These are phyloP conservation scores for Seriola dumerili DNA, from an alignment of 2,113 vertebrate genomes.

Conservation along the genomic window DNA sequence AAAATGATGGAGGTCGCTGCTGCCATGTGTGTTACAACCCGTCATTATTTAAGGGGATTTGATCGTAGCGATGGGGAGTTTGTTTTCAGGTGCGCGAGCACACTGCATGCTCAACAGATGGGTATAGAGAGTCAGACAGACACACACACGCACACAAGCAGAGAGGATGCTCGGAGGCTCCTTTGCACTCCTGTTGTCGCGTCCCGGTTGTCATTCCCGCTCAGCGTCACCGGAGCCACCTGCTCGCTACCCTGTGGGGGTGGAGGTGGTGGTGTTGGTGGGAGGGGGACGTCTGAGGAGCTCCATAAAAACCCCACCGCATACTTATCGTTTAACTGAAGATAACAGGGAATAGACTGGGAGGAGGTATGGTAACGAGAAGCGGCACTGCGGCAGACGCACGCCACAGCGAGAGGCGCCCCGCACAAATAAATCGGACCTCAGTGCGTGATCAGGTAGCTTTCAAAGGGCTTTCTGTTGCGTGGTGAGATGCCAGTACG, in stretches of 20 bases:
- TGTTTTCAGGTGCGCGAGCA: constrained; percentile 51
- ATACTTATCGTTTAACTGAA: constrained; percentile 2
- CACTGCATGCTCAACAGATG: constrained; percentile 84
- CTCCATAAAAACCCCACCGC: neutral
- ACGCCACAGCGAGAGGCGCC: neutral
- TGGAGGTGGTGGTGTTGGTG: neutral
- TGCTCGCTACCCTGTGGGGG: constrained; percentile 53
- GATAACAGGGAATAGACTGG: constrained; percentile 6
- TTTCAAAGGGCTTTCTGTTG: constrained; percentile 73
- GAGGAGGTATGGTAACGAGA: constrained; percentile 6
- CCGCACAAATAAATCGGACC: constrained; percentile 34
- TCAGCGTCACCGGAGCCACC: constrained; percentile 78
- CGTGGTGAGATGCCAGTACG: constrained; percentile 58
- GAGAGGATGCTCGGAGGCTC: constrained; percentile 62
- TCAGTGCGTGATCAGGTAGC: constrained; percentile 58
- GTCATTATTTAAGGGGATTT: constrained; percentile 29
- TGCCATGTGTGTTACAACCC: constrained; percentile 26
- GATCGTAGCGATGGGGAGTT: constrained; percentile 28
- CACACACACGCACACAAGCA: neutral
- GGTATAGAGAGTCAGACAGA: constrained; percentile 26
- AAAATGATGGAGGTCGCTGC: constrained; percentile 28
- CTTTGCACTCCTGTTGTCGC: constrained; percentile 50
- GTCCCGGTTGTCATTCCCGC: constrained; percentile 67
- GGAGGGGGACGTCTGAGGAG: constrained; percentile 22
- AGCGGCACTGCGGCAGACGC: constrained; percentile 76